These are phyloP conservation scores for Falco punctatus DNA, from an alignment of 2,113 vertebrate genomes.

Conservation along the genomic window DNA sequence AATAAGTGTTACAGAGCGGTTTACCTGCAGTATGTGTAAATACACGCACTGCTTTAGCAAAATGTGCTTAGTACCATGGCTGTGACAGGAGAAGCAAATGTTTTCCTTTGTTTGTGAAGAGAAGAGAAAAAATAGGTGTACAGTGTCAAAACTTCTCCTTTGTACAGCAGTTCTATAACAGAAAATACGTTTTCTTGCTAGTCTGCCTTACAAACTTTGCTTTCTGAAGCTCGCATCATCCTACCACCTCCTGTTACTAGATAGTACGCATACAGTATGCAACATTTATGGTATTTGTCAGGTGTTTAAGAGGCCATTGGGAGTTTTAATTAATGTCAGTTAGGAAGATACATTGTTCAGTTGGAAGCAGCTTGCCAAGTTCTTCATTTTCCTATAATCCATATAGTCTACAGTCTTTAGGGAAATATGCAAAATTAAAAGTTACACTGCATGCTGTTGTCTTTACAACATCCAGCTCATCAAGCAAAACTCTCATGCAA, in stretches of 20 bases:
- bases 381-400: conserved; percentile 88
- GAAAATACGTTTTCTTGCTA: conserved; percentile 52
- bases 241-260: conserved; percentile 77
- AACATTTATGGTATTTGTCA: conserved; percentile 90
- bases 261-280: conserved; percentile 78
- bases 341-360: conserved; percentile 88
- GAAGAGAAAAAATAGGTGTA: neutral
- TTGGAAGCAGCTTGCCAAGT: conserved; percentile 86
- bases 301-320: conserved; percentile 88
- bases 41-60: neutral
- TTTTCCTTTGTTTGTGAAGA: conserved; percentile 54
- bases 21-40: neutral
- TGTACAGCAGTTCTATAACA: conserved; percentile 6
- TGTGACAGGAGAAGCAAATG: neutral
- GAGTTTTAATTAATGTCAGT: conserved; percentile 93
- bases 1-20: neutral
- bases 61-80: neutral
- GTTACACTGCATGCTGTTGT: conserved; percentile 90
- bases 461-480: conserved; percentile 88
- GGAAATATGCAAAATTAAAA: conserved; percentile 90
- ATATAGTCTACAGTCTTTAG: conserved; percentile 85
- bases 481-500: conserved; percentile 96
- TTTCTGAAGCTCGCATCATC: conserved; percentile 59
- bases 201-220: conserved; percentile 67
- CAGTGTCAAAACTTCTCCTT: conserved; percentile 12